Percentiles rank a stretch among this genome's conserved stretches.
phyloP scores from a whole-genome alignment of 2,888 invertebrate genomes.

The Pecten maximus region DNA sequence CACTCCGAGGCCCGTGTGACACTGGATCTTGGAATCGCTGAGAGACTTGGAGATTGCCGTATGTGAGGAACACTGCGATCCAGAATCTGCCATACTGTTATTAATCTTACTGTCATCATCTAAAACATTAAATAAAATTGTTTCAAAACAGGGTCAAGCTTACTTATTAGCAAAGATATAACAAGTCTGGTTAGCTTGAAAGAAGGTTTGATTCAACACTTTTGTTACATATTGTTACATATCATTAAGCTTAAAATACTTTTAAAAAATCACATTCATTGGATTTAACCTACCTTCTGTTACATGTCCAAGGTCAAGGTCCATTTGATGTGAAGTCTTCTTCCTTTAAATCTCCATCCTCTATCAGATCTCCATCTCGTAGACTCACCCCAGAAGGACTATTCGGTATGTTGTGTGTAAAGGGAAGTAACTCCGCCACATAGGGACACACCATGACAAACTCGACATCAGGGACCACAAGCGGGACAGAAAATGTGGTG shows the following conservation, averaged over 20 bases:
- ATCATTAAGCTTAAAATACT: too few species aligned
- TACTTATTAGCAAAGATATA: too few species aligned
- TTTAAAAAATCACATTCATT: too few species aligned
- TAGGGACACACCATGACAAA: slow-evolving; percentile 88
- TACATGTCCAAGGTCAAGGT: not conserved
- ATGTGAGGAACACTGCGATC: slow-evolving; percentile 33
- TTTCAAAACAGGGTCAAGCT: too few species aligned
- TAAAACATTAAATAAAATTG: not conserved
- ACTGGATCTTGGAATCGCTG: slow-evolving; percentile 68
- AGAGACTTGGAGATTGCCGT: slow-evolving; percentile 61
- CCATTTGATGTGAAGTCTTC: not conserved
- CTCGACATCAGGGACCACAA: slow-evolving; percentile 92
- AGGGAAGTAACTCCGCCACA: slow-evolving; percentile 62
- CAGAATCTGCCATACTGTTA: slow-evolving; percentile 46
- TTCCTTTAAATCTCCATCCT: slow-evolving; percentile 50
- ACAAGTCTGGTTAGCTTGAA: too few species aligned
- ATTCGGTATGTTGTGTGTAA: not conserved
- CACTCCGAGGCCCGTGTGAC: slow-evolving; percentile 38
- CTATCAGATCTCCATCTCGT: slow-evolving; percentile 54
- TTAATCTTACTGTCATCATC: not conserved
- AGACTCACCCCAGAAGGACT: slow-evolving; percentile 44
- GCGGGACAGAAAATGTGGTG: slow-evolving; percentile 84
- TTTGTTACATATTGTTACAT: too few species aligned
- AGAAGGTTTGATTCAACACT: too few species aligned
- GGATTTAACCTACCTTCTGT: not conserved